Percentiles rank a stretch among this genome's conserved stretches.
phyloP scores from a whole-genome alignment of 2,113 vertebrate genomes.

The Anolis sagrei region DNA sequence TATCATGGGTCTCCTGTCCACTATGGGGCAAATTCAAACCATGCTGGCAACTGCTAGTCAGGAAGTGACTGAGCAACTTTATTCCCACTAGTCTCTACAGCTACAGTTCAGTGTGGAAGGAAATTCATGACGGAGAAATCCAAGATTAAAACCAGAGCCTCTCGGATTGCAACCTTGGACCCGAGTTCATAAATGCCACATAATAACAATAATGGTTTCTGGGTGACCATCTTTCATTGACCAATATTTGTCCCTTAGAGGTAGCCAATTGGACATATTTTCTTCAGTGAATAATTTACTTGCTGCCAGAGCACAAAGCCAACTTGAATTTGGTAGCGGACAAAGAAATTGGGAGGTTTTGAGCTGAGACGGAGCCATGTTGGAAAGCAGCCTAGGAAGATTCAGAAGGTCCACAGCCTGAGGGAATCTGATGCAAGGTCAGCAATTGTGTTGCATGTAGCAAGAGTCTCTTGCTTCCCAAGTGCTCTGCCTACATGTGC shows the following conservation, averaged over 20 bases:
- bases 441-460: background rate
- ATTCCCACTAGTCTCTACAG: background rate
- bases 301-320: background rate
- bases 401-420: background rate
- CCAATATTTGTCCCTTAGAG: background rate
- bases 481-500: background rate
- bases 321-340: background rate
- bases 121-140: slow-evolving; percentile 3
- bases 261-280: background rate
- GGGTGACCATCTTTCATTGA: background rate
- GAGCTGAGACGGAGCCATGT: background rate
- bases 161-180: slow-evolving; percentile 1
- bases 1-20: slow-evolving; percentile 7
- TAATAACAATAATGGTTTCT: background rate
- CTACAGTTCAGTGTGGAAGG: background rate
- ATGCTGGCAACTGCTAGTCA: slow-evolving; percentile 1
- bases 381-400: background rate
- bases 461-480: background rate
- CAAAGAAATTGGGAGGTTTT: background rate
- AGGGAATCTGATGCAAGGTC: background rate
- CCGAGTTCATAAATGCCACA: background rate
- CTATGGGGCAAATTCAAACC: slow-evolving; percentile 23
- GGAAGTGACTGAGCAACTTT: slow-evolving; percentile 24
- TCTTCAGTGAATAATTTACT: background rate
- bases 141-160: slow-evolving; percentile 50